Evolutionary conservation across 2,113 vertebrate genomes (phyloP).

Genomic region (Cololabis saira): DNA sequence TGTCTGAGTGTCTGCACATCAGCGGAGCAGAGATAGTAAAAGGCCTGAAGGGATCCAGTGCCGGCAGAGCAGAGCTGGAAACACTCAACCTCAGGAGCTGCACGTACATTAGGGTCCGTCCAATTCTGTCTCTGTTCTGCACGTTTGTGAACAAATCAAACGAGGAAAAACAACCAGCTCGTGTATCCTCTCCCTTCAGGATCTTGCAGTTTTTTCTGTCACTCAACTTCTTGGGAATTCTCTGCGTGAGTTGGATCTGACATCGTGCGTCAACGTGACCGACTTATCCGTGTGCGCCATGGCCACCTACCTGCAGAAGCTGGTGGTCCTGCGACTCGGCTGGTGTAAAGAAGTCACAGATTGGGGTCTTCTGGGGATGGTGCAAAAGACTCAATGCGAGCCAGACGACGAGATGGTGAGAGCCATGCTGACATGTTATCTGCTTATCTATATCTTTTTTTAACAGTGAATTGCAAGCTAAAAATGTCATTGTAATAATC

Average conservation of each 20-base stretch:
- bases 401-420: slow-evolving; percentile 64
- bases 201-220: slow-evolving; percentile 79
- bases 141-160: not conserved
- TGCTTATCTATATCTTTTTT: no score
- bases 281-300: slow-evolving; percentile 82
- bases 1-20: slow-evolving; percentile 84
- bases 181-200: slow-evolving; percentile 63
- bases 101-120: slow-evolving; percentile 83
- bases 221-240: slow-evolving; percentile 64
- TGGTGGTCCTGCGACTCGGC: slow-evolving; percentile 82
- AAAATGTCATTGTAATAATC: not conserved
- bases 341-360: slow-evolving; percentile 87
- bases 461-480: not conserved
- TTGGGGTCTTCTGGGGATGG: slow-evolving; percentile 85
- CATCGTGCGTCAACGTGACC: slow-evolving; percentile 82
- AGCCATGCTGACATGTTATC: not conserved
- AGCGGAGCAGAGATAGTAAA: slow-evolving; percentile 79
- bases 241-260: slow-evolving; percentile 84
- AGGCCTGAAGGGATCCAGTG: slow-evolving; percentile 48
- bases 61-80: slow-evolving; percentile 61
- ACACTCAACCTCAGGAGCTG: slow-evolving; percentile 84
- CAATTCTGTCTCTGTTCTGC: not conserved
- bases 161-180: not conserved
- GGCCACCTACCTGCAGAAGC: slow-evolving; percentile 74
- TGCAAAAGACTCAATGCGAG: slow-evolving; percentile 55